A percentile compares a stretch with the other conserved stretches of the same genome.
Conservation (phyloP, 1,140 invertebrate species). For the Campoletis sonorensis region DNA sequence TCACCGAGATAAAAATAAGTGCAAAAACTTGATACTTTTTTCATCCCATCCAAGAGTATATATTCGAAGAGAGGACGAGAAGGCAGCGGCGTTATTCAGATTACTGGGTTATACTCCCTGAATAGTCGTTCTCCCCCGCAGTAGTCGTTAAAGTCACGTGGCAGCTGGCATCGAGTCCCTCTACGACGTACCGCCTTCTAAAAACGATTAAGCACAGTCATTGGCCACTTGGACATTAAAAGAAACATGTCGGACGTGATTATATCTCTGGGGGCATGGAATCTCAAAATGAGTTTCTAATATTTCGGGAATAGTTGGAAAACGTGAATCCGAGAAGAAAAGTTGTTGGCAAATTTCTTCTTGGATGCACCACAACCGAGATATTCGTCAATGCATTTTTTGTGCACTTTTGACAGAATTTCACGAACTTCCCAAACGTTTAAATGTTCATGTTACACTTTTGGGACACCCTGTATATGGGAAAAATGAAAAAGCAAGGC, state of each 20-base stretch:
- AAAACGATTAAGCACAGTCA: background rate
- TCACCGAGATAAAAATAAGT: background rate
- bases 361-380: no score
- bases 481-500: no score
- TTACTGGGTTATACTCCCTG: background rate
- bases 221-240: background rate
- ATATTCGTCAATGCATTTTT: no score
- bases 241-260: background rate
- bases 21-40: no score
- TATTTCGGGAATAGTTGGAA: no score
- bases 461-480: no score
- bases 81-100: background rate
- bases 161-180: conserved; percentile 15
- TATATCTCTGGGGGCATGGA: background rate
- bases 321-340: no score
- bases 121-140: conserved; percentile 18
- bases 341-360: no score
- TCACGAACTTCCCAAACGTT: no score
- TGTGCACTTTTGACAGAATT: no score
- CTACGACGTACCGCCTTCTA: background rate
- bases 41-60: background rate
- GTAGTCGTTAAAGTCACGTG: conserved; percentile 19
- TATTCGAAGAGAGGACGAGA: background rate
- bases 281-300: background rate
- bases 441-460: no score